Conservation (phyloP, 2,888 invertebrate species). For the Odontocolon sp. region DNA sequence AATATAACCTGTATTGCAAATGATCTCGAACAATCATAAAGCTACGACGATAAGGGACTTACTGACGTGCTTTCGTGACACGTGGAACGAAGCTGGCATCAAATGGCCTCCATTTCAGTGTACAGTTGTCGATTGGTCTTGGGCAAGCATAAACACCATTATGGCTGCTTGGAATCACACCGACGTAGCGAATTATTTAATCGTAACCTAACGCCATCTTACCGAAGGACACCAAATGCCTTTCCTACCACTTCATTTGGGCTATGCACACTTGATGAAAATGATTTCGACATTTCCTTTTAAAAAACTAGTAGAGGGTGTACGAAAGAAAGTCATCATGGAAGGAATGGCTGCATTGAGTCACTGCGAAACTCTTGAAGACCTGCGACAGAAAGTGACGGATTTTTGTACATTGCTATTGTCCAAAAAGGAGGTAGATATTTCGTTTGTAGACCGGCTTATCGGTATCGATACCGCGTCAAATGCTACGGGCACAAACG, state of each 20-base stretch:
- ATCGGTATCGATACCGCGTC: neutral
- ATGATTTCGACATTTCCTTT: constrained; percentile 36
- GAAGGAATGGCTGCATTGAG: constrained; percentile 27
- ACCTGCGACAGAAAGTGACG: constrained; percentile 5
- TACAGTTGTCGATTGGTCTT: constrained; percentile 37
- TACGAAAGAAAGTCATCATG: constrained; percentile 33
- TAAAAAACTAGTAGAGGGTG: constrained; percentile 12
- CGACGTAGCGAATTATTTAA: constrained; percentile 1
- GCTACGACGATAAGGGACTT: neutral
- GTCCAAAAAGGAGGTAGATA: no score
- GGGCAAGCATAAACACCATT: constrained; percentile 19
- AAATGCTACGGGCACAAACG: neutral
- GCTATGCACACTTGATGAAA: constrained; percentile 45
- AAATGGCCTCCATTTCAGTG: constrained; percentile 9
- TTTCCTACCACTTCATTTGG: constrained; percentile 11
- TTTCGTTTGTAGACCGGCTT: neutral
- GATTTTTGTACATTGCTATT: no score
- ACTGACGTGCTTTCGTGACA: neutral
- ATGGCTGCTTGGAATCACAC: constrained; percentile 41
- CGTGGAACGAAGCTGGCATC: neutral
- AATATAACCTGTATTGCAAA: constrained; percentile 11
- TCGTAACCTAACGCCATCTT: constrained; percentile 16
- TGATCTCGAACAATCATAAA: constrained; percentile 19
- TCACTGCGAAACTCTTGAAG: constrained; percentile 25
- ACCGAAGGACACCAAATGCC: neutral